Percentiles rank a stretch among this genome's conserved stretches.
phyloP scores from a whole-genome alignment of 2,113 vertebrate genomes.

The Pristiophorus japonicus region DNA sequence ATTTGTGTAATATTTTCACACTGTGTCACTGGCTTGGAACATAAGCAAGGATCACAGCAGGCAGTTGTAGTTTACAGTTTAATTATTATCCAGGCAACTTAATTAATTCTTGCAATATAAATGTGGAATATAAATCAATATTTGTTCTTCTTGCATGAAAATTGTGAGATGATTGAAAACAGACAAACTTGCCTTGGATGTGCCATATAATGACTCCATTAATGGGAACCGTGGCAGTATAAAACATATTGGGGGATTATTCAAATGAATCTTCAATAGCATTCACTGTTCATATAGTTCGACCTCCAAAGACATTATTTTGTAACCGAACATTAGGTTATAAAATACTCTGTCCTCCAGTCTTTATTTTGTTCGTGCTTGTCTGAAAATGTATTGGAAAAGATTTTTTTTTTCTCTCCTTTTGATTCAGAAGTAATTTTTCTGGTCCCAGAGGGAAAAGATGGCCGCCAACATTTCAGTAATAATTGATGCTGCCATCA shows the following conservation, averaged over 20 bases:
- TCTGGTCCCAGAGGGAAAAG: slow-evolving; percentile 37
- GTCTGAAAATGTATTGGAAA: slow-evolving; percentile 33
- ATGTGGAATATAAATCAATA: slow-evolving; percentile 33
- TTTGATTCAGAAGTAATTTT: slow-evolving; percentile 31
- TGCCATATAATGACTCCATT: slow-evolving; percentile 16
- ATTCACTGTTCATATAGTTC: slow-evolving; percentile 3
- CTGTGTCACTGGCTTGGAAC: neutral
- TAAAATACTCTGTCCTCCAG: slow-evolving; percentile 25
- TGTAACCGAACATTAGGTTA: neutral
- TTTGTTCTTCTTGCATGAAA: slow-evolving; percentile 22
- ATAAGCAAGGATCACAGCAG: slow-evolving; percentile 24
- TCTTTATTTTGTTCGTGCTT: slow-evolving; percentile 21
- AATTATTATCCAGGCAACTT: slow-evolving; percentile 17
- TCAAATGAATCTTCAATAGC: slow-evolving; percentile 20
- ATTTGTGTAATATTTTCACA: neutral
- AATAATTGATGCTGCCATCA: slow-evolving; percentile 38
- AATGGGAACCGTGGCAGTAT: neutral
- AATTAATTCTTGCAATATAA: slow-evolving; percentile 36
- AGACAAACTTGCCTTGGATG: slow-evolving; percentile 25
- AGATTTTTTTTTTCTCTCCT: slow-evolving; percentile 10
- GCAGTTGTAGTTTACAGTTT: slow-evolving; percentile 21
- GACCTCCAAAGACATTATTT: slow-evolving; percentile 9
- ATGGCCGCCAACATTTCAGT: slow-evolving; percentile 37
- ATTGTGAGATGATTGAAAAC: slow-evolving; percentile 34
- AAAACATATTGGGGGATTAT: slow-evolving; percentile 20